Evolutionary conservation across 2,113 vertebrate species (phyloP).

Genomic region (Amphiprion percula): DNA sequence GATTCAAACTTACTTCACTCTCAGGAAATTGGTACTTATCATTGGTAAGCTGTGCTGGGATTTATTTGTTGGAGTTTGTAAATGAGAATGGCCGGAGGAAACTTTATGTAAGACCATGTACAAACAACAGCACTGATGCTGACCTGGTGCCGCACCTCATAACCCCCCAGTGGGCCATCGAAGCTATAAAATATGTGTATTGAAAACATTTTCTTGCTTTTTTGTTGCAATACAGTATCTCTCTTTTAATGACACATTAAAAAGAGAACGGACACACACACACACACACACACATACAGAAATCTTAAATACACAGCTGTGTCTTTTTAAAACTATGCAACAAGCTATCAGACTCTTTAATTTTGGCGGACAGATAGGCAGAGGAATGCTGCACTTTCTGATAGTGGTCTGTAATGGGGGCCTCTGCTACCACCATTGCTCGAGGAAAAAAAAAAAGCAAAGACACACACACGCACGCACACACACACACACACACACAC

Average conservation of each 20-base stretch:
- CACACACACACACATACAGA: slow-evolving; percentile 2
- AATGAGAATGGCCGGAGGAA: slow-evolving; percentile 69
- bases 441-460: slow-evolving; percentile 4
- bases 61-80: slow-evolving; percentile 62
- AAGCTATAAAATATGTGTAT: background rate
- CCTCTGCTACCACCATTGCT: slow-evolving; percentile 51
- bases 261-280: background rate
- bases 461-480: background rate
- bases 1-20: slow-evolving; percentile 62
- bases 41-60: slow-evolving; percentile 68
- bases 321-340: slow-evolving; percentile 13
- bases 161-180: slow-evolving; percentile 16
- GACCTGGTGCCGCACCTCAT: slow-evolving; percentile 50
- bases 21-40: slow-evolving; percentile 81
- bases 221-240: background rate
- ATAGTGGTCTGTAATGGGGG: slow-evolving; percentile 49
- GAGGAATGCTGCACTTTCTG: slow-evolving; percentile 59
- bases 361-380: slow-evolving; percentile 42
- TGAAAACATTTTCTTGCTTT: background rate
- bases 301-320: background rate
- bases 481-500: slow-evolving; percentile 15
- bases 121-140: slow-evolving; percentile 56
- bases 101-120: slow-evolving; percentile 61
- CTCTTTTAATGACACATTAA: background rate
- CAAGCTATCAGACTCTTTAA: slow-evolving; percentile 18